Evolutionary conservation across 2,888 invertebrate species (phyloP), one percentile per base, ranked within the genome.

Genomic region (Catocala nupta): DNA sequence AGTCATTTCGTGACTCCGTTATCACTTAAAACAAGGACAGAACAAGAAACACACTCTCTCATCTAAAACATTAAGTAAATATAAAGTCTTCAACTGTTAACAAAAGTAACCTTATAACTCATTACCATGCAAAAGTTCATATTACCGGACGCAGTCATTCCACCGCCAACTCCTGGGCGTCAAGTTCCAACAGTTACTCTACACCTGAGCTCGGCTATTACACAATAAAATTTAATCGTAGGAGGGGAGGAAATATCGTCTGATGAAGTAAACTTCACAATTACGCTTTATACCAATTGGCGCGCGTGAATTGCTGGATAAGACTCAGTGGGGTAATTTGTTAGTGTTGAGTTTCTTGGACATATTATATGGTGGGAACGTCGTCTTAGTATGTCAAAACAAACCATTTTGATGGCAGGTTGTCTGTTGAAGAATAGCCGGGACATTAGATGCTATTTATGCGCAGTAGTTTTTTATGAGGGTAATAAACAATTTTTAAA

Each of bases 191-290:
- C 52, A 25, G 69, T 73, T 64, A 80, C 75, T 57, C 65, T 69
- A 80, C 73, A 80, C 81, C 79, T 79, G 77, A 12, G 1, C 25
- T 25, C 49, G 16, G 48, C 52, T 57, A 78, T 71, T 73, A 77
- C 69, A 58, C 67, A 70, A 71, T 73, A 44, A 59, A 54, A 55
- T 63, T 49, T 68, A 63, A 60, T 64, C 74, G 90, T 91, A 85
- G 91, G 90, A 82, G 81, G 81, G 65, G 73, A 89, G 91, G 91
- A 91, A 85, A 90, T 85, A 86, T 81, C 72, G 86, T 85, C 86
- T 89, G 87, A 90, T 90, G 88, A 88, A 81, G 89, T 90, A 90
- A 91, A 90, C 80, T 85, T 79, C 80, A 75, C 84, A 85, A 77
- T 78, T 77, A 71, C 69, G n/a, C 6, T 13, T 34, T 44, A 16